These are phyloP conservation scores for Mantis religiosa DNA, from an alignment of 2,888 invertebrate genomes.

Conservation along the genomic window DNA sequence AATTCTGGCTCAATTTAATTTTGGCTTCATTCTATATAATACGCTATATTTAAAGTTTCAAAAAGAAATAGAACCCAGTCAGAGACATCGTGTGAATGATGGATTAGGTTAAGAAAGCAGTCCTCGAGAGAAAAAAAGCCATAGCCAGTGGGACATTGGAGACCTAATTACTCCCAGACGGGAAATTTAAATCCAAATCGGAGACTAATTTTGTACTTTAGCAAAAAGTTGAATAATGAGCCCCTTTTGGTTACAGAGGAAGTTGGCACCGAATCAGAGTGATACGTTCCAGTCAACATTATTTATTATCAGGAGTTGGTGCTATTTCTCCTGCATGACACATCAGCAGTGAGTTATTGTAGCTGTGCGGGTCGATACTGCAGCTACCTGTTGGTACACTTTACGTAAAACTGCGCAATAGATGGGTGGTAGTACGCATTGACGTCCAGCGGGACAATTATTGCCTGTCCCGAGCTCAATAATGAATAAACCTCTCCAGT, in stretches of 20 bases:
- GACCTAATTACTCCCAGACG: not conserved
- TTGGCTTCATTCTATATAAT: too few species aligned
- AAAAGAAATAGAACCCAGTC: too few species aligned
- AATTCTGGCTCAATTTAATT: too few species aligned
- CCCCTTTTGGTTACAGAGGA: not conserved
- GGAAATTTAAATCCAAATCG: not conserved
- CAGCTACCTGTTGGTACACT: not conserved
- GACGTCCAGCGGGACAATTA: not conserved
- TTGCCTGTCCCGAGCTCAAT: not conserved
- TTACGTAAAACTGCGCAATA: not conserved
- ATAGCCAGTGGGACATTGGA: not conserved
- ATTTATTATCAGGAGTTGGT: not conserved
- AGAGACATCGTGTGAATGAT: too few species aligned
- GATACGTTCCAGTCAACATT: not conserved
- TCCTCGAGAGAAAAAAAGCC: too few species aligned
- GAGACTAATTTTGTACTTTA: not conserved
- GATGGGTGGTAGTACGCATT: not conserved
- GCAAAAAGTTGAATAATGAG: not conserved
- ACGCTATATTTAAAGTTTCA: too few species aligned
- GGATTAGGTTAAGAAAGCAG: too few species aligned
- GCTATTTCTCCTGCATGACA: not conserved
- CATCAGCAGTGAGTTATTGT: not conserved
- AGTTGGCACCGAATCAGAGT: not conserved
- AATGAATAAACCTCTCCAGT: not conserved
- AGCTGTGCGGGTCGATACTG: not conserved